Evolutionary conservation across 2,888 invertebrate genomes (phyloP).

Genomic region (Herminia tarsipennalis): DNA sequence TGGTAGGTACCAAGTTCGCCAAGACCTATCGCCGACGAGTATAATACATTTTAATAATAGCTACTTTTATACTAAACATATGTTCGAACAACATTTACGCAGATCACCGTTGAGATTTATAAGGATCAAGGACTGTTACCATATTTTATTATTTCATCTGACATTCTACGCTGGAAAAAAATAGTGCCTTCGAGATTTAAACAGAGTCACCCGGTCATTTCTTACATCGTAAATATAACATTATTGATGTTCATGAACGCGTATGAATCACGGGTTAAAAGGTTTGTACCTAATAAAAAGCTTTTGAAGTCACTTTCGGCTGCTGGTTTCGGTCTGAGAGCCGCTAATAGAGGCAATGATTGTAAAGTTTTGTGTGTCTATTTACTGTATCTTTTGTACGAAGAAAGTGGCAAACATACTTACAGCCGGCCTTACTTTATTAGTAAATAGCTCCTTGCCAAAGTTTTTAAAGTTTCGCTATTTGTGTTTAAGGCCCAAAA

Average conservation of each 20-base stretch:
- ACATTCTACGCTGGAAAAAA: conserved; percentile 23
- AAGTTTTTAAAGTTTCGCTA: no score
- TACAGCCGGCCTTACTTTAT: no score
- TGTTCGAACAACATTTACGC: not conserved
- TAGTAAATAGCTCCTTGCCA: no score
- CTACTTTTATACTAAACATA: no score
- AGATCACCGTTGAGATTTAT: conserved; percentile 29
- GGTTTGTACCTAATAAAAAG: conserved; percentile 34
- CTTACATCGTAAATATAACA: conserved; percentile 32
- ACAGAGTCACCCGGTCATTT: conserved; percentile 28
- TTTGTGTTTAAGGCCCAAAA: no score
- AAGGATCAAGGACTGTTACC: conserved; percentile 30
- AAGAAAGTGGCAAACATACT: no score
- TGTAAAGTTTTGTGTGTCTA: not conserved
- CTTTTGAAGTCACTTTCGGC: not conserved
- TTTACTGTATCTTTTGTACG: no score
- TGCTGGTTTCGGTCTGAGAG: no score
- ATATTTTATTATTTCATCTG: conserved; percentile 34
- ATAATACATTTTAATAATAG: not conserved
- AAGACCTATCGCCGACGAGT: not conserved
- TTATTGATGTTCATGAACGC: conserved; percentile 34
- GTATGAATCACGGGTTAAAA: conserved; percentile 40
- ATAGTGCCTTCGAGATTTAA: conserved; percentile 22
- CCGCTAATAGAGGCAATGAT: no score
- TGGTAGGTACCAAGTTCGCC: no score